phyloP scores from a whole-genome alignment of 1,140 invertebrate genomes.

The Bombyx mandarina region DNA sequence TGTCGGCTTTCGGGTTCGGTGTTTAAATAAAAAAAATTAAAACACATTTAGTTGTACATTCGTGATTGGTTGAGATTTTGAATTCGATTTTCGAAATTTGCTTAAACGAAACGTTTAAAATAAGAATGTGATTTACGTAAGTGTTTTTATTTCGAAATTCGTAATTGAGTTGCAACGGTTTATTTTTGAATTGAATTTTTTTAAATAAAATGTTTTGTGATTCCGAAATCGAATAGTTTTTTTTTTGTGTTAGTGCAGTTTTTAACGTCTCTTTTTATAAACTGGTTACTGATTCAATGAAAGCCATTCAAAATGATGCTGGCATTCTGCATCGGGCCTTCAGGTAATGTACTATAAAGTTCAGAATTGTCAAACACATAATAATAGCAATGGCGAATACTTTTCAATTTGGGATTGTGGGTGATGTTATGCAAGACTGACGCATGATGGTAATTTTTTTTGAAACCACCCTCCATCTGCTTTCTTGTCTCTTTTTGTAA shows the following conservation, averaged over 20 bases:
- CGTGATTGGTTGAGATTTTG: neutral
- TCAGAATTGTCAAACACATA: too few species aligned
- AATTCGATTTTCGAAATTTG: neutral
- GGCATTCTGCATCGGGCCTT: too few species aligned
- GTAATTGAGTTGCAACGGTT: neutral
- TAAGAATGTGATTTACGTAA: neutral
- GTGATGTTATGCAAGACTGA: too few species aligned
- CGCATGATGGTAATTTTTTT: too few species aligned
- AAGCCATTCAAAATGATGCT: too few species aligned
- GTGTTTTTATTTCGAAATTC: neutral
- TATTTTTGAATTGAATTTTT: neutral
- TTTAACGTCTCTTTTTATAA: neutral
- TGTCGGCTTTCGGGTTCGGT: neutral
- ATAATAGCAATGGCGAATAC: conserved; percentile 5
- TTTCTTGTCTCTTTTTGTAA: too few species aligned
- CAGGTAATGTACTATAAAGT: too few species aligned
- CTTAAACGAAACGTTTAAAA: too few species aligned
- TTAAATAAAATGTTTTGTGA: neutral
- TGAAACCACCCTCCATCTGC: too few species aligned
- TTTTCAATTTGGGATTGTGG: too few species aligned
- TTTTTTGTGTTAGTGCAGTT: neutral
- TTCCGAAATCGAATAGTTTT: neutral
- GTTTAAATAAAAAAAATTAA: neutral
- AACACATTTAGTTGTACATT: neutral
- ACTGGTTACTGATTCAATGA: neutral